phyloP scores from a whole-genome alignment of 2,888 invertebrate species.

The Sarcophaga caerulescens region DNA sequence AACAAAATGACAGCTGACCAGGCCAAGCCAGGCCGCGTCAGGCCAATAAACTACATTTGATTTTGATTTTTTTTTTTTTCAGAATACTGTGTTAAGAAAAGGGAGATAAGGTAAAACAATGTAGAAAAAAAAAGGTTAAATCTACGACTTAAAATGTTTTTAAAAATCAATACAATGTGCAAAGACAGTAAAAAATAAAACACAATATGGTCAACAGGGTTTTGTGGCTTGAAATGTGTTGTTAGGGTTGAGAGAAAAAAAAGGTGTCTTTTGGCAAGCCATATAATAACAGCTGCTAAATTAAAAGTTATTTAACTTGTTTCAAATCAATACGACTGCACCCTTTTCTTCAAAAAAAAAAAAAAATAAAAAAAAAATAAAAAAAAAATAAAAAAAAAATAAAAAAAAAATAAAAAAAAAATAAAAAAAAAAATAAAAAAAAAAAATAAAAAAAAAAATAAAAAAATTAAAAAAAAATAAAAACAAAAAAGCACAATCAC shows the following conservation, averaged over 20 bases:
- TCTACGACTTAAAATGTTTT: background rate
- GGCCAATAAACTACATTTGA: slow-evolving; percentile 62
- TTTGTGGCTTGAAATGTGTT: too few species aligned
- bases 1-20: background rate
- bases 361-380: too few species aligned
- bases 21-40: slow-evolving; percentile 49
- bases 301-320: slow-evolving; percentile 48
- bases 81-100: slow-evolving; percentile 10
- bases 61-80: too few species aligned
- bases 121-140: slow-evolving; percentile 4
- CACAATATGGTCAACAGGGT: too few species aligned
- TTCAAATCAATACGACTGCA: slow-evolving; percentile 40
- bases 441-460: background rate
- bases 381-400: background rate
- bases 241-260: background rate
- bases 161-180: slow-evolving; percentile 51
- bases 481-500: background rate
- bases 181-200: background rate
- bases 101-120: slow-evolving; percentile 2
- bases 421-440: background rate
- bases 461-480: too few species aligned
- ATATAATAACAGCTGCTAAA: slow-evolving; percentile 51
- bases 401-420: background rate
- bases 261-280: slow-evolving; percentile 24
- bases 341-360: slow-evolving; percentile 26